These are phyloP conservation scores for Solenopsis fugax DNA, from an alignment of 1,140 invertebrate genomes.

Conservation along the genomic window DNA sequence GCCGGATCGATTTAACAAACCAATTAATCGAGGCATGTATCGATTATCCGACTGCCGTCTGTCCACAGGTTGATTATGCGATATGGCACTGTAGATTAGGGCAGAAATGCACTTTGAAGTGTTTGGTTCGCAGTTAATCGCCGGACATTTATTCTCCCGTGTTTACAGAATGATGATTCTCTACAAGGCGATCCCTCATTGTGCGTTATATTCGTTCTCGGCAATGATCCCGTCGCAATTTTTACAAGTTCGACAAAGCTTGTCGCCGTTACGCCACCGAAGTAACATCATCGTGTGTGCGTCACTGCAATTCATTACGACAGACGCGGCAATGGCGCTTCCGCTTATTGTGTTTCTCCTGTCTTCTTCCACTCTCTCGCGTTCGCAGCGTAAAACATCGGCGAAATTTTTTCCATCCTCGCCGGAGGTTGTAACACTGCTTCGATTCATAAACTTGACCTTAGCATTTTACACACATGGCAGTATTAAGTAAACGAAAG, in stretches of 20 bases:
- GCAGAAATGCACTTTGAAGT: neutral
- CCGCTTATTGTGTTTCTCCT: slow-evolving; percentile 52
- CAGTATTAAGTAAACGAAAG: neutral
- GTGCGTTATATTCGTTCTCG: neutral
- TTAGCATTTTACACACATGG: neutral
- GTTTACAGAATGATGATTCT: slow-evolving; percentile 18
- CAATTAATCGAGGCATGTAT: slow-evolving; percentile 23
- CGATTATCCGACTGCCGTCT: neutral
- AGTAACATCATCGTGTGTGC: neutral
- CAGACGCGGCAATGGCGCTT: slow-evolving; percentile 47
- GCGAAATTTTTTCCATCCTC: slow-evolving; percentile 9
- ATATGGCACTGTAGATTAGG: neutral
- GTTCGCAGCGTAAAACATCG: neutral
- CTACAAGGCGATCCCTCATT: neutral
- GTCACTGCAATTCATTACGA: slow-evolving; percentile 51
- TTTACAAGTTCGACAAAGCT: slow-evolving; percentile 8
- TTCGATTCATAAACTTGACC: neutral
- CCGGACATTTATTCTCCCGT: neutral
- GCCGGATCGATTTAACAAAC: slow-evolving; percentile 2
- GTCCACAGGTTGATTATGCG: neutral
- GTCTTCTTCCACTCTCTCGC: slow-evolving; percentile 26
- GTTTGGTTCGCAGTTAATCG: neutral
- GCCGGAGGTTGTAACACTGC: neutral
- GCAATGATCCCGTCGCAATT: neutral
- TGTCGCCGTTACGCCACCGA: slow-evolving; percentile 17